Evolutionary conservation across 2,797 vertebrate species (phyloP), one percentile per base, ranked within the genome.

Genomic region (Enteromius viviparus): DNA sequence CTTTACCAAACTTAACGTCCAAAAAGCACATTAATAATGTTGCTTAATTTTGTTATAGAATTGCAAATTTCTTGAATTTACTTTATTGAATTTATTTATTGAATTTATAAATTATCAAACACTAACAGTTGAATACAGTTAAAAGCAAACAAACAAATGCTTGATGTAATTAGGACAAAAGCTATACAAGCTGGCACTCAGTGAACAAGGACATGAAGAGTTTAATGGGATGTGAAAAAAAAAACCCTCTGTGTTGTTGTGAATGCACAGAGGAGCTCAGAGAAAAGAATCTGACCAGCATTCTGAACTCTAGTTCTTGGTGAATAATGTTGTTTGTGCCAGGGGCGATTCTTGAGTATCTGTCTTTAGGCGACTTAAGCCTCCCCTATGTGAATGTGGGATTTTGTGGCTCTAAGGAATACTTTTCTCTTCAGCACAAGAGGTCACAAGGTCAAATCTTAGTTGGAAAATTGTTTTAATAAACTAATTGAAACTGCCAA

Each of bases 241-340:
- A 6, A 51, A 51, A 6, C 15, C 15, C 29, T 4, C 15, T 49
- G 23, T 62, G n/a, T 76, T 60, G 34, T 58, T 32, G 26, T 32
- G 37, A 76, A 62, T 40, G n/a, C n/a, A 62, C 14, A 62, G 17
- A 45, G n/a, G 21, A 40, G 74, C 53, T 76, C 32, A 10, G 53
- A 40, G 12, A 17, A 76, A 23, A 26, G 6, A 76, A 55, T 76
- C 55, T 62, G 8, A 45, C 55, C 65, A 40, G 65, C 19, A 40
- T 76, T 55, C 51, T 40, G 37, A 76, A 76, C 6, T 45, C 23
- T 58, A 62, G 37, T 26, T n/a, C 21, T 60, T 12, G 53, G 12
- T 76, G 75, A 62, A 45, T 19, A 62, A 26, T 62, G 29, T 77
- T 45, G 75, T 62, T 77, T 77, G 55, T 17, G 23, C 55, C 23